Evolutionary conservation across 2,888 invertebrate species (phyloP), one percentile per base, ranked within the genome.

Genomic region (Ptilodon capucinus): DNA sequence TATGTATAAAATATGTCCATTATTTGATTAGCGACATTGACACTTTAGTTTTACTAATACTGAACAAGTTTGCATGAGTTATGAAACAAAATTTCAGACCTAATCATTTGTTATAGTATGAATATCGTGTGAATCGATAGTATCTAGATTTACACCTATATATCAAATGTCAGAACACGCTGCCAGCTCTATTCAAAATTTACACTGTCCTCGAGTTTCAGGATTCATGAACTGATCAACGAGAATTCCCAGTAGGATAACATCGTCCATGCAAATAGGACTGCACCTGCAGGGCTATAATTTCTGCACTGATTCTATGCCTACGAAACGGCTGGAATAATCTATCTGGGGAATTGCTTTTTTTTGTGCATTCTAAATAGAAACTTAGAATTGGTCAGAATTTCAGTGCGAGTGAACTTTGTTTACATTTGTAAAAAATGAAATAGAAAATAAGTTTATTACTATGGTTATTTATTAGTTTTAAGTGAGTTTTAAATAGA

Each of bases 211-310:
- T 55, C 48, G 60, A 55, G 68, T 72, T 74, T 62, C 66, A 60
- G 65, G 63, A 76, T 76, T 74, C 74, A 76, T 75, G 76, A 71
- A 67, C 64, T 75, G 72, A 72, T 76, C 73, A 68, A 53, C 53
- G 44, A 48, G 59, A 56, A 74, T 74, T 64, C 74, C 76, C 72
- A 61, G 57, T 64, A 51, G 72, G 64, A 68, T 68, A 60, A 61
- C 63, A 64, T 60, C 68, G 73, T 75, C 69, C 68, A 71, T 75
- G 73, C 70, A 76, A 76, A 84, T 81, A 63, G 64, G 62, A 60
- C 51, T 60, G 62, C 62, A 66, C 64, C 58, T 66, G 48, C 44
- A 46, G 40, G 51, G 59, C 71, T 64, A 68, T 66, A 70, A 68
- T 69, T 69, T 63, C 56, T 64, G 66, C 71, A 65, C 69, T 68